Percentiles rank a stretch among this genome's conserved stretches.
phyloP scores from a whole-genome alignment of 1,140 invertebrate genomes.

The Camponotus pennsylvanicus region DNA sequence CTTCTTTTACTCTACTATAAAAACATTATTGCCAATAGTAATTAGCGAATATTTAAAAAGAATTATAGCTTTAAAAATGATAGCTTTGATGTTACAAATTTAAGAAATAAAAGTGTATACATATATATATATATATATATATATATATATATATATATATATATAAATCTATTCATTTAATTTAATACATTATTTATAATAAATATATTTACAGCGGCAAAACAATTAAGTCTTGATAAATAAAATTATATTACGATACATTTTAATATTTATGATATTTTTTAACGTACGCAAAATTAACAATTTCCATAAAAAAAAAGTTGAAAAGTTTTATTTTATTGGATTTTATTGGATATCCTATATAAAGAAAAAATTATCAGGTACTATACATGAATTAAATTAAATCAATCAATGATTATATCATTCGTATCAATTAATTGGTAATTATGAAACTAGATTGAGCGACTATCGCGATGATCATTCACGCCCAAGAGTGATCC shows the following conservation, averaged over 20 bases:
- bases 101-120: not conserved
- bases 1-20: not conserved
- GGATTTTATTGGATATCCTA: not conserved
- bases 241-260: not conserved
- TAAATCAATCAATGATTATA: not conserved
- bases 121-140: not conserved
- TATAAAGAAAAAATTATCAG: not conserved
- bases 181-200: not conserved
- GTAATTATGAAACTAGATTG: slow-evolving; percentile 55
- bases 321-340: not conserved
- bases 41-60: slow-evolving; percentile 6
- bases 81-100: not conserved
- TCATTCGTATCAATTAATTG: not conserved
- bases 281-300: not conserved
- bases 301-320: not conserved
- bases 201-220: not conserved
- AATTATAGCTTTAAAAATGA: slow-evolving; percentile 18
- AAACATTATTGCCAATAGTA: not conserved
- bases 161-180: not conserved
- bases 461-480: slow-evolving; percentile 23
- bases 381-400: not conserved
- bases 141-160: not conserved
- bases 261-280: no score
- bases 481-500: slow-evolving; percentile 28
- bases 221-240: not conserved